A percentile compares a stretch with the other conserved stretches of the same genome.
phyloP scores from a whole-genome alignment of 2,113 vertebrate genomes.

The Climacteris rufus region DNA sequence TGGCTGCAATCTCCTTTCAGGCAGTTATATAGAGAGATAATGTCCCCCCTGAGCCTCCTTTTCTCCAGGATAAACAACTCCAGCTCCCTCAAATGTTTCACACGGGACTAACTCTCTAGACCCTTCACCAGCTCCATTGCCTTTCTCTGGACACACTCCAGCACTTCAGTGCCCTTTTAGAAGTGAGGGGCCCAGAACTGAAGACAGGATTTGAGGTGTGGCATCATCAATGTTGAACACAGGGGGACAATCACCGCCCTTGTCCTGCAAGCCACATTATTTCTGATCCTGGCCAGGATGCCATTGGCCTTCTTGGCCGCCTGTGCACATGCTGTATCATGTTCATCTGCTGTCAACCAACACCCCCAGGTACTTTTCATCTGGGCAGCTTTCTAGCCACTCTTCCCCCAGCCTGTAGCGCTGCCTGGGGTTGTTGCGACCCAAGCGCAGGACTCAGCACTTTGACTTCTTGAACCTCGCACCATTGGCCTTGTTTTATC shows the following conservation, averaged over 20 bases:
- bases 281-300: not conserved
- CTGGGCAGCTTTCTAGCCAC: not conserved
- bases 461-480: not conserved
- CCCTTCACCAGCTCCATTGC: not conserved
- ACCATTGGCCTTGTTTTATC: not conserved
- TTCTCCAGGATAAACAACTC: not conserved
- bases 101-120: not conserved
- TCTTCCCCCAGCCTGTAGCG: not conserved
- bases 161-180: no score
- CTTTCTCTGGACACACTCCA: not conserved
- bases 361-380: not conserved
- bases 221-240: not conserved
- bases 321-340: accelerated
- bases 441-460: no score
- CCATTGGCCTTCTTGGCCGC: not conserved
- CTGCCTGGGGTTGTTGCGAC: not conserved
- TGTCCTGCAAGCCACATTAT: not conserved
- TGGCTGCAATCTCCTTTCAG: no score
- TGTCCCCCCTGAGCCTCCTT: not conserved
- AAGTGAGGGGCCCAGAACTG: not conserved
- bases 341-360: not conserved
- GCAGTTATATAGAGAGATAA: not conserved
- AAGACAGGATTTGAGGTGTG: not conserved
- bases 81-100: not conserved
- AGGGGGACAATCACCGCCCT: not conserved